Base-by-base conservation (phyloP, 2,888 invertebrate genomes). In the Amiota mariae region DNA sequence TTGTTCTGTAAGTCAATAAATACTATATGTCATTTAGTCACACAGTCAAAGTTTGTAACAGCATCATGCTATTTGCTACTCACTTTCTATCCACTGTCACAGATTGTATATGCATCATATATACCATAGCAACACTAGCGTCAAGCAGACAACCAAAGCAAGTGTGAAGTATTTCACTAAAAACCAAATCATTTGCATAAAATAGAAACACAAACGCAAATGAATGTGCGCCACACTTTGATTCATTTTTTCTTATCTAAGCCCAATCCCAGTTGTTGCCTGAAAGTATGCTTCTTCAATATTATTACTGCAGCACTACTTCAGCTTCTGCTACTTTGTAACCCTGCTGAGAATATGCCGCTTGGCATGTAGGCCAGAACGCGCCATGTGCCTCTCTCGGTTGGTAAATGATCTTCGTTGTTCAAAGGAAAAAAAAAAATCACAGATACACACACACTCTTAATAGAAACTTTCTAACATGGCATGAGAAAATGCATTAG, bases 151-250 rank as follows among this genome's bases (percentile, higher is more conserved):
- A 73, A 79, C 73, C 77, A 80, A 79, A 84, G 36, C 36, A 36
- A 36, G 85, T 84, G 82, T 77, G 76, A 82, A 85, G 81, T 78
- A 83, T 86, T 82, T 79, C 85, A 85, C 82, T 82, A 78, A 83
- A 86, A 85, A 86, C 85, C 84, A 85, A 86, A 86, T 85, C 85
- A 84, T 84, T 84, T 84, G 85, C 84, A 84, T 84, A 86, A 82
- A 86, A 83, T 76, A 73, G 76, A 82, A 85, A 78, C 78, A 76
- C 74, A 78, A 64, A 15, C 73, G 68, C 64, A 63, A 73, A 11
- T 66, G 73, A 74, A 73, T 72, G 56, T 63, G 61, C 73, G 68
- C 72, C 70, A 18, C 54, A 36, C 18, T 59, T 18, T 59, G 20
- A 24, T 20, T 59, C 59, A 59, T 15, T 12, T 24, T 15, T 20